Conservation (phyloP, 2,113 vertebrate genomes). For the Saguinus midas region DNA sequence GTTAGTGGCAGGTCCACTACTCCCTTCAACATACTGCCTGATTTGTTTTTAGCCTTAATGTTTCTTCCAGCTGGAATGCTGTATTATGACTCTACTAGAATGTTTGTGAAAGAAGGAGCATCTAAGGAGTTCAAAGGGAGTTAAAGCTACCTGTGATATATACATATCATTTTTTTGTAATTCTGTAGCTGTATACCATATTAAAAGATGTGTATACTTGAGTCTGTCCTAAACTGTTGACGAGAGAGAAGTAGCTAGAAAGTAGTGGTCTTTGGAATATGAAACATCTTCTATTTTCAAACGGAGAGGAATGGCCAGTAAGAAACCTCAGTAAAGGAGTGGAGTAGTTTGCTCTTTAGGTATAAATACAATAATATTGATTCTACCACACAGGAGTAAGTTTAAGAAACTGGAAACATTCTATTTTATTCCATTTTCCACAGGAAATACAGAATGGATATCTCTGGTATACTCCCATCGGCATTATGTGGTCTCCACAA, state of each 20-base stretch:
- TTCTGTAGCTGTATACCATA: background rate
- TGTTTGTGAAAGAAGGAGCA: background rate
- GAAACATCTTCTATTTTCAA: background rate
- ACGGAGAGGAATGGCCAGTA: background rate
- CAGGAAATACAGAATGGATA: constrained; percentile 43
- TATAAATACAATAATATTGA: background rate
- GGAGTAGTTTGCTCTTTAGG: background rate
- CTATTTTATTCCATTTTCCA: constrained; percentile 53
- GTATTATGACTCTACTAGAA: background rate
- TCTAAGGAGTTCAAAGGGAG: background rate
- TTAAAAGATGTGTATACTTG: background rate
- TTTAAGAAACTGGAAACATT: constrained; percentile 13
- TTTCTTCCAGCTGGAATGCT: background rate
- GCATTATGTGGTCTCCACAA: constrained; percentile 52
- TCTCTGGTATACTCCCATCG: constrained; percentile 31
- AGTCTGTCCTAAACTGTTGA: background rate
- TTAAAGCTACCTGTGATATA: background rate
- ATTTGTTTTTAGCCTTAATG: background rate
- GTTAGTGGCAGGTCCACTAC: background rate
- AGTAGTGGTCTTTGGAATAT: background rate
- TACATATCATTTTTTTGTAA: background rate
- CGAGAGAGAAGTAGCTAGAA: background rate
- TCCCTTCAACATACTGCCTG: background rate
- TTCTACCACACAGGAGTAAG: background rate
- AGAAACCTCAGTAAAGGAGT: background rate